Evolutionary conservation across 2,797 vertebrate genomes (phyloP).

Genomic region (Eremophila alpestris): DNA sequence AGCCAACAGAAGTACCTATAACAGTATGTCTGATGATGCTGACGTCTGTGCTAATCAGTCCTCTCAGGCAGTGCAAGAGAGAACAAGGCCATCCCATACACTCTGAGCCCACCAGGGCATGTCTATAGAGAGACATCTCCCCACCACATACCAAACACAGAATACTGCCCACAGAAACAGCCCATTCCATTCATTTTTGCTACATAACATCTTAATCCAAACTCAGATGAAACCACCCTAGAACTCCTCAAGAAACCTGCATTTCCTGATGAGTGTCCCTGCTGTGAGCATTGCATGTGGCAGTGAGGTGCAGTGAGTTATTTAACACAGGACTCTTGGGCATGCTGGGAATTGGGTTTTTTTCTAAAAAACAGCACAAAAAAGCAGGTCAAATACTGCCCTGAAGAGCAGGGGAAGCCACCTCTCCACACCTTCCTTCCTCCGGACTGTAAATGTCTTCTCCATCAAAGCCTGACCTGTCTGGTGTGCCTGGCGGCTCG

Average conservation of each 20-base stretch:
- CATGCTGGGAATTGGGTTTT: neutral
- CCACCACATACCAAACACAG: neutral
- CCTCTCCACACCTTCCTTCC: neutral
- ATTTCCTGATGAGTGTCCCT: neutral
- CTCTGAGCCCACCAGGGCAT: neutral
- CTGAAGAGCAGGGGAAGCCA: neutral
- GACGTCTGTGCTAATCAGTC: neutral
- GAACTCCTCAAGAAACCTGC: neutral
- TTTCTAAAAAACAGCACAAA: neutral
- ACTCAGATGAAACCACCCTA: neutral
- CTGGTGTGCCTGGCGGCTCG: fast-evolving
- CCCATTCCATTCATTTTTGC: neutral
- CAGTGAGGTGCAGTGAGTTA: neutral
- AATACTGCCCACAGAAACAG: neutral
- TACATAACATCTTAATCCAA: neutral
- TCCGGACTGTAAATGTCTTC: neutral
- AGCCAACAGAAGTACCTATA: neutral
- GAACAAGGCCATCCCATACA: neutral
- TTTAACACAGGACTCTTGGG: neutral
- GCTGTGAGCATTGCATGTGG: neutral
- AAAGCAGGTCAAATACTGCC: neutral
- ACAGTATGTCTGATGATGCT: neutral
- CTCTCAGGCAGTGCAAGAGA: neutral
- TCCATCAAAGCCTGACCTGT: neutral
- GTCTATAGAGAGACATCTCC: neutral